Percentiles rank a stretch among this genome's conserved stretches.
Evolutionary conservation across 2,797 vertebrate species (phyloP).

Genomic region (Notolepis coatsorum): DNA sequence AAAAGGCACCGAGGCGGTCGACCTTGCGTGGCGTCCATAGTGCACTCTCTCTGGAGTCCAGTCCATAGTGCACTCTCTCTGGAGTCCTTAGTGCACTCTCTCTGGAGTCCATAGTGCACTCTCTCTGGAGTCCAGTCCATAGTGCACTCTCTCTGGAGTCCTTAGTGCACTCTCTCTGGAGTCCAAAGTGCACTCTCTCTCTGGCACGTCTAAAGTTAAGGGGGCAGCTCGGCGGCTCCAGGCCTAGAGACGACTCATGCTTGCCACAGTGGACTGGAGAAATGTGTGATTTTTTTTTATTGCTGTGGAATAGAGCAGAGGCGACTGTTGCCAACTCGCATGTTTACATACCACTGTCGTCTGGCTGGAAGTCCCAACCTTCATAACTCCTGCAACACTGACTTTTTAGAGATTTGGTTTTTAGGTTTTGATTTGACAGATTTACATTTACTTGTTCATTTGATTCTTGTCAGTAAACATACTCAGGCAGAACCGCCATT

Average conservation of each 20-base stretch:
- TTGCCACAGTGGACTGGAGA: constrained; percentile 15
- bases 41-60: too few species aligned
- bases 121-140: too few species aligned
- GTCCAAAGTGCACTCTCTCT: constrained; percentile 27
- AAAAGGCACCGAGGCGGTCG: constrained; percentile 56
- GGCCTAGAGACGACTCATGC: constrained; percentile 34
- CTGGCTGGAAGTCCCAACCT: too few species aligned
- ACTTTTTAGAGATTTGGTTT: too few species aligned
- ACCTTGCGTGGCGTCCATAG: constrained; percentile 31
- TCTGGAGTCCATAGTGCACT: constrained; percentile 19
- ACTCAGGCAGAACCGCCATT: too few species aligned
- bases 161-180: constrained; percentile 24
- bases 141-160: constrained; percentile 24
- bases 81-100: constrained; percentile 21
- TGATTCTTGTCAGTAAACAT: too few species aligned
- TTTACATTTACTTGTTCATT: too few species aligned
- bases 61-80: constrained; percentile 25
- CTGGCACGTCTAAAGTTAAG: constrained; percentile 74
- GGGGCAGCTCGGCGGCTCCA: constrained; percentile 39
- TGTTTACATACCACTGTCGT: too few species aligned
- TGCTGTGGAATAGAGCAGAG: not conserved
- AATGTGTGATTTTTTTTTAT: not conserved
- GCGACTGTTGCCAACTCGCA: not conserved
- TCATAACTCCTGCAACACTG: too few species aligned
- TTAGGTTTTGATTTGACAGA: too few species aligned